Evolutionary conservation across 2,113 vertebrate species (phyloP).

Genomic region (Psilopsiagon aymara): DNA sequence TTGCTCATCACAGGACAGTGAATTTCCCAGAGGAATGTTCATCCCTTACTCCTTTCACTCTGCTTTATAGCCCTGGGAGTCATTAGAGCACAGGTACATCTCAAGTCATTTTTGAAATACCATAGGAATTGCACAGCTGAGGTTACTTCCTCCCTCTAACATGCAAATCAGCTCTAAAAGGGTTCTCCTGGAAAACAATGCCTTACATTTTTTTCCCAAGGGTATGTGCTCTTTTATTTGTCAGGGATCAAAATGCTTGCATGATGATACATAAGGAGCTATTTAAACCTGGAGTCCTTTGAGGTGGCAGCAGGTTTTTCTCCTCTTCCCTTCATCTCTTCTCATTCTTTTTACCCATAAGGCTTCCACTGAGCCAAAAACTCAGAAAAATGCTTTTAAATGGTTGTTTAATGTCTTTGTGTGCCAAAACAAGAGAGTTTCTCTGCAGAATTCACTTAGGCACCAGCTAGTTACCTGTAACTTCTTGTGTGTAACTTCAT

Average conservation of each 20-base stretch:
- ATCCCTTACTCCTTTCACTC: neutral
- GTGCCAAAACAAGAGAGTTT: neutral
- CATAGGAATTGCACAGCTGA: slow-evolving; percentile 16
- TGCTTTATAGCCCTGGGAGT: neutral
- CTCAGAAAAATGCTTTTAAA: neutral
- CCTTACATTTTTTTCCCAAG: slow-evolving; percentile 19
- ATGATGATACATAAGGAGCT: neutral
- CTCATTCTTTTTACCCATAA: neutral
- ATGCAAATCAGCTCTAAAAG: slow-evolving; percentile 21
- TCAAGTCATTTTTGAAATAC: slow-evolving; percentile 26
- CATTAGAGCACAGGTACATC: slow-evolving; percentile 24
- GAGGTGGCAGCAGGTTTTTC: neutral
- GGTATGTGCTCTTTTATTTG: neutral
- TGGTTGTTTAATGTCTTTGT: neutral
- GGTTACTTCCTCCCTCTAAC: neutral
- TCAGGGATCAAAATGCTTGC: neutral
- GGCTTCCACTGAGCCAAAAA: neutral
- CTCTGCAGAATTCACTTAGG: neutral
- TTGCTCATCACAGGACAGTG: neutral
- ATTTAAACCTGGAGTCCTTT: neutral
- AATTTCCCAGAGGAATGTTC: slow-evolving; percentile 14
- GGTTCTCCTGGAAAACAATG: slow-evolving; percentile 31
- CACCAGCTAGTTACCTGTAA: neutral
- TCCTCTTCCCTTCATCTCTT: neutral
- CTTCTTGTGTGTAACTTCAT: neutral